Evolutionary conservation across 2,888 invertebrate species (phyloP).

Genomic region (Ormyrus nitidulus): DNA sequence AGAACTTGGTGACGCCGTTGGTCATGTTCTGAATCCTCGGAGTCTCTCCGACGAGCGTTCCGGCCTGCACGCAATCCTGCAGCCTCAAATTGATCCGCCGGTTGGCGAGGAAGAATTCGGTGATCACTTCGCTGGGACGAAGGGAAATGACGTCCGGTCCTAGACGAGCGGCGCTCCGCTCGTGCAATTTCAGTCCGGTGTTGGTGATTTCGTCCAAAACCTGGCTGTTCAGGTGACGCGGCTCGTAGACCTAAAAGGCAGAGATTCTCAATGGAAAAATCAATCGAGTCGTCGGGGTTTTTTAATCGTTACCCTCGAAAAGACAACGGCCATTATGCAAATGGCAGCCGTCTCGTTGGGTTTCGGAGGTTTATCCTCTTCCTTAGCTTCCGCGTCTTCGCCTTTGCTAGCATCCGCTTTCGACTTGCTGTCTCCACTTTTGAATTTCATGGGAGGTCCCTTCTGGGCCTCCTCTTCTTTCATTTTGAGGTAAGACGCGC

Average conservation of each 20-base stretch:
- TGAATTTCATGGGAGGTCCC: no score
- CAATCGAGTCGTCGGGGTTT: no score
- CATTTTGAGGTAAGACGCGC: constrained; percentile 48
- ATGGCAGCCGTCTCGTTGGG: constrained; percentile 65
- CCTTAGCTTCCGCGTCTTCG: no score
- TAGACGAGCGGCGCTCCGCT: constrained; percentile 64
- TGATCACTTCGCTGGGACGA: constrained; percentile 66
- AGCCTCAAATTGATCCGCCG: constrained; percentile 66
- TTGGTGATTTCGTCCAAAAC: constrained; percentile 67
- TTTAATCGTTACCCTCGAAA: constrained; percentile 63
- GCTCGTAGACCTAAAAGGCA: constrained; percentile 61
- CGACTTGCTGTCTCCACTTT: no score
- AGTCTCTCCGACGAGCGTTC: constrained; percentile 61
- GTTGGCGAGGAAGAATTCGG: constrained; percentile 68
- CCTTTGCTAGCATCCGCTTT: no score
- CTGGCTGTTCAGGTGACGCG: constrained; percentile 64
- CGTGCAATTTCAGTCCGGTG: constrained; percentile 67
- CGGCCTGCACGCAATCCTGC: constrained; percentile 69
- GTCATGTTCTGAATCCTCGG: constrained; percentile 63
- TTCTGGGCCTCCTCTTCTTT: constrained; percentile 53
- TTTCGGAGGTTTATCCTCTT: no score
- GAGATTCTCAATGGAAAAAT: background rate
- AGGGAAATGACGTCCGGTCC: constrained; percentile 50
- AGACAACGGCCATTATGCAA: constrained; percentile 66
- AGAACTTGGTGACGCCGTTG: constrained; percentile 65